A percentile compares a stretch with the other conserved stretches of the same genome.
Conservation (phyloP, 1,140 invertebrate species). For the Trypoxylus dichotomus region DNA sequence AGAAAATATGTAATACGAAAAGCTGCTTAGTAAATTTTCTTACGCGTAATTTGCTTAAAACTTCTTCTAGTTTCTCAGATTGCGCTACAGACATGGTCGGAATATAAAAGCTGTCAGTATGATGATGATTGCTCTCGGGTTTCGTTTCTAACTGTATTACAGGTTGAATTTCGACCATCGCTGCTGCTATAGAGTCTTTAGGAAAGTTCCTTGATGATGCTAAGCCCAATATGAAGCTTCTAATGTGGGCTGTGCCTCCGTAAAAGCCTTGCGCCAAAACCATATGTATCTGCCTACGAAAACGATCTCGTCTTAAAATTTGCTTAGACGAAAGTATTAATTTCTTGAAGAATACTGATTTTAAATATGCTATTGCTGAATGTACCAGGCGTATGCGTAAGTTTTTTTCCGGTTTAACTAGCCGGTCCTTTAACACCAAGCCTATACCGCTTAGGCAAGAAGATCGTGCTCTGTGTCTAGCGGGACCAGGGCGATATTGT, state of each 20-base stretch:
- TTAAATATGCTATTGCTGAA: too few relatives aligned
- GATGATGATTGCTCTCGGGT: neutral
- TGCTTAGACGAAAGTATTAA: too few relatives aligned
- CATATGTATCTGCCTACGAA: slow-evolving; percentile 55
- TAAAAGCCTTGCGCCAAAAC: slow-evolving; percentile 56
- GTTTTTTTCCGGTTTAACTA: too few relatives aligned
- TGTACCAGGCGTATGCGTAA: too few relatives aligned
- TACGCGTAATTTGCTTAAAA: slow-evolving; percentile 43
- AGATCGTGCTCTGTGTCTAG: too few relatives aligned
- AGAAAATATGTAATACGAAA: too few relatives aligned
- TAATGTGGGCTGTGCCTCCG: slow-evolving; percentile 54
- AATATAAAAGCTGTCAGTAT: slow-evolving; percentile 33
- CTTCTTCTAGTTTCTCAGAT: slow-evolving; percentile 39
- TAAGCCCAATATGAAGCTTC: slow-evolving; percentile 56
- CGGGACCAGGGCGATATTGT: too few relatives aligned
- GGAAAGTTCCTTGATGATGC: slow-evolving; percentile 54
- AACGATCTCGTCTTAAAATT: too few relatives aligned
- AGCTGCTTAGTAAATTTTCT: neutral
- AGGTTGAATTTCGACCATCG: slow-evolving; percentile 57
- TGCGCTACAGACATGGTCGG: slow-evolving; percentile 40
- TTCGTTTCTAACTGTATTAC: slow-evolving; percentile 25
- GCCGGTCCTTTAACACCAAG: too few relatives aligned
- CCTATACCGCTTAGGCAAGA: too few relatives aligned
- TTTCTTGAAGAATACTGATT: too few relatives aligned
- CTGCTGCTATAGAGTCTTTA: slow-evolving; percentile 52